Evolutionary conservation across 2,113 vertebrate species (phyloP), one percentile per base, ranked within the genome.

Genomic region (Lepidothrix coronata): DNA sequence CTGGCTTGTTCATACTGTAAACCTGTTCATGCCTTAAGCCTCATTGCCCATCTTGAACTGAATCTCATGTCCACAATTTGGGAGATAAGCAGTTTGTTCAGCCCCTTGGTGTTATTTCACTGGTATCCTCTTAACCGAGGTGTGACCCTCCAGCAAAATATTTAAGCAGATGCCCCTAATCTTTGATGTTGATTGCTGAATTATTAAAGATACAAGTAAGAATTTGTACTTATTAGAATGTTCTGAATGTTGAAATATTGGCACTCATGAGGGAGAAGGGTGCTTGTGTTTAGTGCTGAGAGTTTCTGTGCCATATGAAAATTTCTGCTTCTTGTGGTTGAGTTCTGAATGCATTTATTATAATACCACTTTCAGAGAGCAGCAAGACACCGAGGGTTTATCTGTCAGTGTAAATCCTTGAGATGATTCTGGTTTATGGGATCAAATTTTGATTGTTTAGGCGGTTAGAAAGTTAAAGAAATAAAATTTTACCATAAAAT

Each of bases 191-290:
- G 91, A 98, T 98, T 98, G 98, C 86, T 97, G 89, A 54, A 94
- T 97, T 97, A 97, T 98, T 98, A 98, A 97, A 97, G 80, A 94
- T 92, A 87, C 51, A 97, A 97, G 97, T 98, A 95, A 97, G 94
- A 97, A 97, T 95, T 97, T 96, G 97, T 97, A 96, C 97, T 95
- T 97, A 96, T 96, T 97, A 96, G 94, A 96, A 97, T 97, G 96
- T 97, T 98, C 57, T 76, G 68, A 51, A 71, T 61, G 6, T 49
- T 58, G 41, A 87, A 66, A 66, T 75, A 70, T 25, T 77, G 51
- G 5, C 14, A n/a, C 11, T 74, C 6, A 18, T 12, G 52, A 35
- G 20, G 9, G 52, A 61, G 85, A 52, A 30, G 7, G 6, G 31
- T 70, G 30, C n/a, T 62, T 67, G 27, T 62, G 16, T 67, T 74